Conservation (phyloP, 2,113 vertebrate species). For the Procavia capensis region DNA sequence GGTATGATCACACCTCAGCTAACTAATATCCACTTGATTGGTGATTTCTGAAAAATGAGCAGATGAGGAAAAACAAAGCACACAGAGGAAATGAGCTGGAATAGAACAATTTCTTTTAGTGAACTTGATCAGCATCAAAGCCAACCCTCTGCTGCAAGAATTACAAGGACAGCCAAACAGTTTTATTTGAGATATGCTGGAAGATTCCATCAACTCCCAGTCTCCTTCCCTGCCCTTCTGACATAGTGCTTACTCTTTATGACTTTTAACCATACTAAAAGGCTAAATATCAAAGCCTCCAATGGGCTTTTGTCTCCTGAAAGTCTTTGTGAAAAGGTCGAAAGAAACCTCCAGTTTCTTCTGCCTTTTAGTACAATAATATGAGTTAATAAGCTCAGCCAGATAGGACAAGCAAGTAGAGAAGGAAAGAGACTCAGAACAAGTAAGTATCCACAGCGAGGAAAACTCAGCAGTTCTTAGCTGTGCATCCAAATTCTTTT, state of each 20-base stretch:
- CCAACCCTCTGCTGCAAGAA: background rate
- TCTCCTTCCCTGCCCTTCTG: background rate
- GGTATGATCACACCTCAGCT: background rate
- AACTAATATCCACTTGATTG: background rate
- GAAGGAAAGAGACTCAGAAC: background rate
- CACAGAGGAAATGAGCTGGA: background rate
- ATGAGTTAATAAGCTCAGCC: background rate
- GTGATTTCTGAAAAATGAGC: background rate
- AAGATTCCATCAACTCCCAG: background rate
- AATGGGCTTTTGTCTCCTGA: background rate
- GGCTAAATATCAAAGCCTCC: background rate
- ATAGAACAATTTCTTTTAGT: background rate
- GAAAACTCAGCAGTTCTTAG: background rate
- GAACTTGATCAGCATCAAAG: background rate
- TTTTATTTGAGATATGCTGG: background rate
- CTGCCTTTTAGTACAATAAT: background rate
- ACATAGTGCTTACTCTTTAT: background rate
- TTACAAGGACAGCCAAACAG: background rate
- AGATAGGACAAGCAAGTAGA: background rate
- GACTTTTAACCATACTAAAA: background rate
- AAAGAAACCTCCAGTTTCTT: background rate
- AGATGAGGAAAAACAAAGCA: background rate
- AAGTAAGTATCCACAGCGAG: background rate
- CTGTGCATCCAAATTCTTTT: background rate
- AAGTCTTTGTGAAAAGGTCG: background rate